These are phyloP conservation scores for Oligia latruncula DNA, from an alignment of 2,888 invertebrate species.

Conservation along the genomic window DNA sequence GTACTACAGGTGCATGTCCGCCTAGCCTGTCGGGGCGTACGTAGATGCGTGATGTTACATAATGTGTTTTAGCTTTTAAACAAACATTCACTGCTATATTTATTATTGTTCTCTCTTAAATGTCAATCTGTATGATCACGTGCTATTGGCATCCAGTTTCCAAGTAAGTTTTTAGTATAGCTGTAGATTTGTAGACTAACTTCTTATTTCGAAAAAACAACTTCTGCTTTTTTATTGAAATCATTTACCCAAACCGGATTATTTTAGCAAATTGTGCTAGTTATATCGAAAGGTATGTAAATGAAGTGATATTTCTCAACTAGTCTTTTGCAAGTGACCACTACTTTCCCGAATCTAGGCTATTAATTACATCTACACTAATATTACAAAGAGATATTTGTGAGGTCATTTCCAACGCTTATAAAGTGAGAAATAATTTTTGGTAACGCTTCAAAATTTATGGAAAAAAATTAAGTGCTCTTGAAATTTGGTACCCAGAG, in stretches of 20 bases:
- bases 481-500: too few species aligned
- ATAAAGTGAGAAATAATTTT: too few species aligned
- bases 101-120: too few species aligned
- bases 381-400: not conserved
- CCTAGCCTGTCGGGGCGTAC: too few species aligned
- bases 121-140: not conserved
- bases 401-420: too few species aligned
- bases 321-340: not conserved
- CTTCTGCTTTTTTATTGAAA: slow-evolving; percentile 8
- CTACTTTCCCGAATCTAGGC: not conserved
- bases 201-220: slow-evolving; percentile 12
- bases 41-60: too few species aligned
- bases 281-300: slow-evolving; percentile 7
- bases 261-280: slow-evolving; percentile 11
- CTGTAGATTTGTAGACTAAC: not conserved
- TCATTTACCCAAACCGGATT: slow-evolving; percentile 7
- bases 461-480: too few species aligned
- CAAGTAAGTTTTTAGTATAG: not conserved
- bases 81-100: too few species aligned
- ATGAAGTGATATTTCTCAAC: slow-evolving; percentile 11
- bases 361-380: not conserved
- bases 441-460: too few species aligned
- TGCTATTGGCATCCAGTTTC: not conserved
- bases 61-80: too few species aligned
- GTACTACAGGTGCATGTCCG: too few species aligned